These are phyloP conservation scores for Tachysurus fulvidraco DNA, from an alignment of 2,113 vertebrate genomes.

Conservation along the genomic window DNA sequence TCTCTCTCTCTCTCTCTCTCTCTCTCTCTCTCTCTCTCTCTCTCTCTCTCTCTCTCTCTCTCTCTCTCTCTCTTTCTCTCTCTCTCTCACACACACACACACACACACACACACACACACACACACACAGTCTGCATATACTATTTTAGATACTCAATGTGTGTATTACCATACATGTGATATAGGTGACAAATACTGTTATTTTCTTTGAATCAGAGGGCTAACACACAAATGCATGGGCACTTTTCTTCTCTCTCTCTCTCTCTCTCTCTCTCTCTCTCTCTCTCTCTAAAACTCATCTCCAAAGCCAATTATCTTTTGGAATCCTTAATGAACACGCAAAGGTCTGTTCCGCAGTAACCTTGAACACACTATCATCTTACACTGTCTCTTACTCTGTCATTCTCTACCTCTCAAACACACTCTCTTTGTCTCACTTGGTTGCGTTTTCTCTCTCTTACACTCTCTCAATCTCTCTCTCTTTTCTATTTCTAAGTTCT, in stretches of 20 bases:
- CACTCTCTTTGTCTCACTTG: conserved; percentile 16
- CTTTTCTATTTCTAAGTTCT: conserved; percentile 22
- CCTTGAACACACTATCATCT: conserved; percentile 43
- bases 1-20: not conserved
- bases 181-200: not conserved
- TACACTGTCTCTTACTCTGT: conserved; percentile 18
- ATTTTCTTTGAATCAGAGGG: not conserved
- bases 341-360: conserved; percentile 47
- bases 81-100: not conserved
- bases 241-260: not conserved
- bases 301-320: conserved; percentile 45
- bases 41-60: too few species aligned
- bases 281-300: conserved; percentile 24
- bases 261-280: not conserved
- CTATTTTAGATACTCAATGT: not conserved
- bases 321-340: conserved; percentile 46
- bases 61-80: not conserved
- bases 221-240: not conserved
- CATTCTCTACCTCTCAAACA: conserved; percentile 27
- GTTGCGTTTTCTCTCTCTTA: not conserved
- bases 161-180: not conserved
- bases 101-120: not conserved
- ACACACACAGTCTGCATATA: not conserved
- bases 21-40: too few species aligned
- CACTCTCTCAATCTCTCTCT: not conserved